phyloP scores from a whole-genome alignment of 1,140 invertebrate species.

The Leptopilina clavipes region DNA sequence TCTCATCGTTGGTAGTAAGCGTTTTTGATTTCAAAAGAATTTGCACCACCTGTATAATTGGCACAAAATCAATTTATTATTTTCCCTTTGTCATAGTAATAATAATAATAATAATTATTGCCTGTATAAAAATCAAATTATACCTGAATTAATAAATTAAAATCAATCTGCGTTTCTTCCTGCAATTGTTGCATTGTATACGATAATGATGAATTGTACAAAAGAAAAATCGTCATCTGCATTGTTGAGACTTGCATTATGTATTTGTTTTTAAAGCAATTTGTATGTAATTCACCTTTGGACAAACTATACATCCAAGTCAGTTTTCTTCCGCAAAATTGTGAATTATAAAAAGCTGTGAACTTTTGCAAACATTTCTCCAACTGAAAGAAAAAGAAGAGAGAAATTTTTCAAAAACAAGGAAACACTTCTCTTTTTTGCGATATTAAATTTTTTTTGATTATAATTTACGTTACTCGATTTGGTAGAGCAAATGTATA shows the following conservation, averaged over 20 bases:
- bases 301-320: conserved; percentile 99
- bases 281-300: conserved; percentile 97
- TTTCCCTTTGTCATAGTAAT: conserved; percentile 13
- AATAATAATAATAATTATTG: too few relatives aligned
- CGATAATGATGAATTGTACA: conserved; percentile 91
- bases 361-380: conserved; percentile 96
- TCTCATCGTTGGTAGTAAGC: conserved; percentile 85
- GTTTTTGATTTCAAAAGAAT: conserved; percentile 96
- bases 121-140: conserved; percentile 37
- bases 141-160: conserved; percentile 86
- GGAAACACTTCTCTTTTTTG: too few relatives aligned
- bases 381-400: conserved; percentile 79
- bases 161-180: conserved; percentile 92
- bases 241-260: conserved; percentile 96
- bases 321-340: conserved; percentile 97
- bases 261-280: conserved; percentile 94
- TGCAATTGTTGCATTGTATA: conserved; percentile 93
- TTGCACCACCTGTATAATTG: conserved; percentile 85
- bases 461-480: conserved; percentile 78
- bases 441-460: too few relatives aligned
- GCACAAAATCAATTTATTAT: conserved; percentile 21
- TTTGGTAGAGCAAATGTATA: conserved; percentile 93
- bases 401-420: conserved; percentile 43
- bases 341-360: conserved; percentile 94
- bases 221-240: conserved; percentile 97